phyloP scores from a whole-genome alignment of 2,113 vertebrate species.

The Puma concolor region DNA sequence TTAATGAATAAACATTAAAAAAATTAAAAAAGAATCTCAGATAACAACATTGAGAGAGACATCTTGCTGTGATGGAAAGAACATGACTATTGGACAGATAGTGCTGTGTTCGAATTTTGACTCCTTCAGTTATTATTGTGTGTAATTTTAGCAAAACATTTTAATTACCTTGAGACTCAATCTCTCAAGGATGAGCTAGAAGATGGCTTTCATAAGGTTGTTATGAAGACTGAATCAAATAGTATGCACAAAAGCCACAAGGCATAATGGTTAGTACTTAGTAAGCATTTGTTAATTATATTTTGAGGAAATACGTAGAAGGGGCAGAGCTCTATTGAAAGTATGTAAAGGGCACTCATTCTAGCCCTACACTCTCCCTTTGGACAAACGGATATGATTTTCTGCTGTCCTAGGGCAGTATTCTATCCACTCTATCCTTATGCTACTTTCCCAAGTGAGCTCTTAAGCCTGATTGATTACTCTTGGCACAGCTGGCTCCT shows the following conservation, averaged over 20 bases:
- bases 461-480: not conserved
- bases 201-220: not conserved
- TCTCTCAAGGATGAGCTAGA: not conserved
- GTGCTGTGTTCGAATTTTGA: not conserved
- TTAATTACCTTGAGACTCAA: not conserved
- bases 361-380: not conserved
- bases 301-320: not conserved
- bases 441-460: not conserved
- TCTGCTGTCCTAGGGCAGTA: not conserved
- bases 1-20: too few species aligned
- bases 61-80: not conserved
- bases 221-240: not conserved
- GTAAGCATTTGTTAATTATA: not conserved
- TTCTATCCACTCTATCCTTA: not conserved
- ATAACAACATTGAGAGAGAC: not conserved
- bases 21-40: too few species aligned
- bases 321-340: not conserved
- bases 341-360: not conserved
- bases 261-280: not conserved
- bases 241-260: not conserved
- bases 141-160: not conserved
- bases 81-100: not conserved
- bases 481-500: not conserved
- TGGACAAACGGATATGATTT: not conserved
- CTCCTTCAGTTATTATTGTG: not conserved